phyloP scores from a whole-genome alignment of 2,888 invertebrate genomes.

The Drosophila mayaguana region DNA sequence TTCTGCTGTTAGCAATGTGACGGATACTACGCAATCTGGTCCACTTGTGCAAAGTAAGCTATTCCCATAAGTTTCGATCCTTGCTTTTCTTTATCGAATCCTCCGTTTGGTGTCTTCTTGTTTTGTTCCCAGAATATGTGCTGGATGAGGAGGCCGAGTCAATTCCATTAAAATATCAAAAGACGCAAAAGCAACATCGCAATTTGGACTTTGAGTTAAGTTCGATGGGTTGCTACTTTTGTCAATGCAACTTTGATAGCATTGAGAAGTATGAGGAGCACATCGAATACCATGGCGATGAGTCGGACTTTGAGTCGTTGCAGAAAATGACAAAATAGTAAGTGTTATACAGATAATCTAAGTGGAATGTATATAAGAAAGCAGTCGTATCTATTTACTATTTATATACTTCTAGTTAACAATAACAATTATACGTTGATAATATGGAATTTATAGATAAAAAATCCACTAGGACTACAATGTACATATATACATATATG shows the following conservation, averaged over 20 bases:
- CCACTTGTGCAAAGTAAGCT: slow-evolving; percentile 52
- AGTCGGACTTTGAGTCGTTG: slow-evolving; percentile 80
- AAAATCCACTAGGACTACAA: no score
- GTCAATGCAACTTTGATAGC: slow-evolving; percentile 76
- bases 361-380: background rate
- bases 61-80: background rate
- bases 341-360: slow-evolving; percentile 26
- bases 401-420: no score
- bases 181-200: slow-evolving; percentile 48
- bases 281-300: slow-evolving; percentile 80
- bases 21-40: slow-evolving; percentile 20
- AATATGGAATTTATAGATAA: no score
- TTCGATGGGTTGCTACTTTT: slow-evolving; percentile 80
- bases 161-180: slow-evolving; percentile 69
- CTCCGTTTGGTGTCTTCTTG: background rate
- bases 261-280: slow-evolving; percentile 79
- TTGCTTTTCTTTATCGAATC: background rate
- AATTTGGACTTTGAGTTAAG: slow-evolving; percentile 61
- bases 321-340: slow-evolving; percentile 66
- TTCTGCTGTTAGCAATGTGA: slow-evolving; percentile 8
- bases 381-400: background rate
- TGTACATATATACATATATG: no score
- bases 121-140: slow-evolving; percentile 44
- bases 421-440: no score
- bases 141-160: slow-evolving; percentile 56